A percentile compares a stretch with the other conserved stretches of the same genome.
phyloP scores from a whole-genome alignment of 2,888 invertebrate species.

The Nomada ferruginata region DNA sequence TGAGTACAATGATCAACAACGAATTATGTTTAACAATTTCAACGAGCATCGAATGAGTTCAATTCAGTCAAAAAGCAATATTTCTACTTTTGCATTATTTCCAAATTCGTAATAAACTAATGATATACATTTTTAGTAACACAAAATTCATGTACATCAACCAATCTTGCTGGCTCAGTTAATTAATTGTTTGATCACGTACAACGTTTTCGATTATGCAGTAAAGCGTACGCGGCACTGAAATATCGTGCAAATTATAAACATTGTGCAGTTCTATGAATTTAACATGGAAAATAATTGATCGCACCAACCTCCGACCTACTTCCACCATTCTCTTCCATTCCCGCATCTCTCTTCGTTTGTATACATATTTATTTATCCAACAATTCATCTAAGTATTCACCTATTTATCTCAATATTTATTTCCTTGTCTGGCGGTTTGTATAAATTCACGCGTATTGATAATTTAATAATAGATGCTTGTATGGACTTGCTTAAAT shows the following conservation, averaged over 20 bases:
- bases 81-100: too few species aligned
- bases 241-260: slow-evolving; percentile 46
- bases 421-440: background rate
- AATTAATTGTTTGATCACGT: slow-evolving; percentile 27
- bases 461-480: too few species aligned
- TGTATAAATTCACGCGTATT: background rate
- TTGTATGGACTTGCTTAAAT: too few species aligned
- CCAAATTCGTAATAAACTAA: too few species aligned
- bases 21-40: too few species aligned
- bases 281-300: slow-evolving; percentile 45
- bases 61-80: too few species aligned
- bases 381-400: background rate
- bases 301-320: background rate
- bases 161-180: background rate
- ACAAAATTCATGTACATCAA: too few species aligned
- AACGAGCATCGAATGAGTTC: too few species aligned
- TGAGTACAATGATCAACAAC: too few species aligned
- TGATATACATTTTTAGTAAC: too few species aligned
- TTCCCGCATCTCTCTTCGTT: too few species aligned
- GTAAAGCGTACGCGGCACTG: background rate
- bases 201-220: too few species aligned
- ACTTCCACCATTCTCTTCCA: background rate
- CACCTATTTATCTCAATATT: background rate
- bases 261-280: slow-evolving; percentile 35
- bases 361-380: background rate